Evolutionary conservation across 2,113 vertebrate species (phyloP), one percentile per base, ranked within the genome.

Genomic region (Esox niger): DNA sequence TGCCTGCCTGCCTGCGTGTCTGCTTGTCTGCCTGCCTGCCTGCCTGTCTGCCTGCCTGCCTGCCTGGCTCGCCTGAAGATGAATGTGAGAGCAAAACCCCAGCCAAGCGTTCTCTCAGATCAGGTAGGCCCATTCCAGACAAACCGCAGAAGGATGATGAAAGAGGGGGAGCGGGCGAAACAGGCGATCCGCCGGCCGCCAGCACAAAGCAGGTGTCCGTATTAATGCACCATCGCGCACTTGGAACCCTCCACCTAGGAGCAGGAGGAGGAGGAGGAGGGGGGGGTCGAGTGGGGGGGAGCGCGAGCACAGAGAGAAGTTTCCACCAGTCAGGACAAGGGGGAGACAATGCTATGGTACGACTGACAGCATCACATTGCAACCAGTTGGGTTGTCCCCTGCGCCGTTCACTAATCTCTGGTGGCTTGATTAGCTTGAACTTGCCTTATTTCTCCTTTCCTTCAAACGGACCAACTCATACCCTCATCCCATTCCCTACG

Each of bases 131-230:
- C 64, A 62, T 69, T 69, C 31, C 47, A 71, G 63, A 56, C 66
- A 63, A 66, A 31, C 46, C 47, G 58, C 63, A 52, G 64, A 64
- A 65, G 62, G 58, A 72, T 67, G 66, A 76, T 67, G 73, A 78
- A 78, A 69, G 72, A 76, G 56, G 21, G 20, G 25, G 32, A 64
- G 56, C 31, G 57, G 26, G 46, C 1, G 35, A 35, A 52, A 70
- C 71, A 79, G 69, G 74, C 71, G 69, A 75, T 74, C 78, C 68
- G 71, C 69, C 72, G 80, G 84, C 81, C 80, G 82, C 80, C 75
- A 84, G 79, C 72, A 88, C 81, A 81, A 86, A 87, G 86, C 88
- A 86, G 88, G 84, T 87, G 83, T 89, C 87, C 81, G 79, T 82
- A 82, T 87, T 77, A 79, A 88, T 84, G 82, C 82, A 82, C 83